A percentile compares a stretch with the other conserved stretches of the same genome.
phyloP scores from a whole-genome alignment of 2,888 invertebrate species.

The Cephus sareptanus region DNA sequence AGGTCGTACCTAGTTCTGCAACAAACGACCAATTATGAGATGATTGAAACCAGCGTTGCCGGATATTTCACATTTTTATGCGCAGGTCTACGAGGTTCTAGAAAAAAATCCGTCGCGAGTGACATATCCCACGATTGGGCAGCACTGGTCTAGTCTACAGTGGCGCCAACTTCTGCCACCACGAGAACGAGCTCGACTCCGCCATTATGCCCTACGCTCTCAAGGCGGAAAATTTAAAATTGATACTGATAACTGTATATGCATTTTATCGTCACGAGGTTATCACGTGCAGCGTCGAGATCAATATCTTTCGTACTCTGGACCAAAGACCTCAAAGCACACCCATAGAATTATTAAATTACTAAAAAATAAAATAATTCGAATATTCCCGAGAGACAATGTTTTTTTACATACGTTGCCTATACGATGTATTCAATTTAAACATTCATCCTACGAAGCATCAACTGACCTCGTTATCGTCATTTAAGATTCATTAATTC shows the following conservation, averaged over 20 bases:
- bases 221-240: neutral
- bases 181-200: neutral
- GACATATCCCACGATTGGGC: no score
- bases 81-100: no score
- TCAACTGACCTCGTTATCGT: neutral
- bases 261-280: no score
- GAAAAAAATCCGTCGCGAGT: no score
- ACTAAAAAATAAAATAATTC: neutral
- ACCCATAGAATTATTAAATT: neutral
- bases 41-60: neutral
- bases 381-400: no score
- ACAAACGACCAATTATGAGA: neutral
- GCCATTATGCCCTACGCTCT: neutral
- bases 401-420: no score
- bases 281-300: neutral
- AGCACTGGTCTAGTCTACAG: neutral
- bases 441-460: neutral
- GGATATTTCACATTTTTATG: neutral
- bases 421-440: no score
- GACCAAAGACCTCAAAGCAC: neutral
- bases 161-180: neutral
- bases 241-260: neutral
- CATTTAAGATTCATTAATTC: neutral
- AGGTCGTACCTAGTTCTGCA: no score
- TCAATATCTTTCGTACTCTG: neutral